Evolutionary conservation across 2,113 vertebrate genomes (phyloP).

Genomic region (Odontesthes bonariensis): DNA sequence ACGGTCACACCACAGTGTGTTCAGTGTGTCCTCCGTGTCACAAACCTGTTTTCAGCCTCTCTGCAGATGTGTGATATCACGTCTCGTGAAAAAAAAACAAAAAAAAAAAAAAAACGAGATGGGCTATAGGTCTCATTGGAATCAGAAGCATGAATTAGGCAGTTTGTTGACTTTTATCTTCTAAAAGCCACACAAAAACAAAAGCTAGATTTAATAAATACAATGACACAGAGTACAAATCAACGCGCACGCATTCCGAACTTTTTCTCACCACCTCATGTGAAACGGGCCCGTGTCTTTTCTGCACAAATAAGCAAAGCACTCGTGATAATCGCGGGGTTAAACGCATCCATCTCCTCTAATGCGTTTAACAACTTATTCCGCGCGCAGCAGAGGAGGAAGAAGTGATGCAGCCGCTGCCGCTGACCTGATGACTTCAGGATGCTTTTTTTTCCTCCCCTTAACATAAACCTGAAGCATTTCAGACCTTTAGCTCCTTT

Average conservation of each 20-base stretch:
- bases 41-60: constrained; percentile 9
- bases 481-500: background rate
- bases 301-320: constrained; percentile 51
- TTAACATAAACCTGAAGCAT: too few relatives aligned
- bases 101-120: too few relatives aligned
- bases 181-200: constrained; percentile 2
- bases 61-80: constrained; percentile 19
- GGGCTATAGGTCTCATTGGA: background rate
- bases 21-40: constrained; percentile 8
- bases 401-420: constrained; percentile 38
- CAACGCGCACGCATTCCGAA: background rate
- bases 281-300: constrained; percentile 50
- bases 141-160: background rate
- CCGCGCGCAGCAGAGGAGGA: constrained; percentile 18
- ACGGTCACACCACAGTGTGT: constrained; percentile 26
- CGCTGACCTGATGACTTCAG: constrained; percentile 10
- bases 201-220: constrained; percentile 49
- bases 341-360: constrained; percentile 57
- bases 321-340: constrained; percentile 61
- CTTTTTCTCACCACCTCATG: constrained; percentile 16
- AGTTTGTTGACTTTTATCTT: constrained; percentile 11
- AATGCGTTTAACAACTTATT: constrained; percentile 65
- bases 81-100: constrained; percentile 27
- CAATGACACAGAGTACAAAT: background rate
- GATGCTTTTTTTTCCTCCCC: too few relatives aligned